A percentile compares a stretch with the other conserved stretches of the same genome.
phyloP scores from a whole-genome alignment of 2,888 invertebrate genomes.

The Clunio marinus region DNA sequence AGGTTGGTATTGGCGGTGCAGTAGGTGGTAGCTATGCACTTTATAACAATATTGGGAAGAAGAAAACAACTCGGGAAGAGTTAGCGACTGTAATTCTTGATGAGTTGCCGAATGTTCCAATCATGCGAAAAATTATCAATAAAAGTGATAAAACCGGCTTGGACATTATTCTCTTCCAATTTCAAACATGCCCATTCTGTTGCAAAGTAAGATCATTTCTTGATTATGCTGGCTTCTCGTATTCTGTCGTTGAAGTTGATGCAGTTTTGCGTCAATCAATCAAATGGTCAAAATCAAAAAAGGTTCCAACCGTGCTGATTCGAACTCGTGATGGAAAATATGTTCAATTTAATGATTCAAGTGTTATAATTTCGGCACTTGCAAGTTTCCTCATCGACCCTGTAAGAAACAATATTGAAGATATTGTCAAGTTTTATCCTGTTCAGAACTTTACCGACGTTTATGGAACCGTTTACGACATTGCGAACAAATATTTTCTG shows the following conservation, averaged over 20 bases:
- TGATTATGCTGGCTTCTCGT: constrained; percentile 88
- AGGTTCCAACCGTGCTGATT: constrained; percentile 87
- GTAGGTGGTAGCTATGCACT: constrained; percentile 4
- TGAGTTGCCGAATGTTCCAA: constrained; percentile 40
- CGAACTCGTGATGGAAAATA: constrained; percentile 65
- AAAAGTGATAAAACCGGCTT: constrained; percentile 64
- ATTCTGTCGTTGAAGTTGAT: constrained; percentile 95
- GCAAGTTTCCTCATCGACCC: constrained; percentile 68
- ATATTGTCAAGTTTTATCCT: constrained; percentile 76
- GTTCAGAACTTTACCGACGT: constrained; percentile 64
- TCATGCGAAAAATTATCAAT: constrained; percentile 61
- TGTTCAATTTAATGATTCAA: constrained; percentile 89
- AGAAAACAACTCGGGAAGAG: constrained; percentile 13
- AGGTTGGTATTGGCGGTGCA: constrained; percentile 18
- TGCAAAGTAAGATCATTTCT: constrained; percentile 89
- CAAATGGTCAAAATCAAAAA: constrained; percentile 81
- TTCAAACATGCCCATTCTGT: constrained; percentile 96
- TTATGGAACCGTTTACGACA: constrained; percentile 65
- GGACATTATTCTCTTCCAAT: constrained; percentile 88
- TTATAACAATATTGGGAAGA: constrained; percentile 28
- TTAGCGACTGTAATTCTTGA: not conserved
- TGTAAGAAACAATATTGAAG: constrained; percentile 56
- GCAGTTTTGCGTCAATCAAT: constrained; percentile 87
- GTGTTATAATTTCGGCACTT: constrained; percentile 85
- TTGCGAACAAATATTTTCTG: constrained; percentile 82